Evolutionary conservation across 2,797 vertebrate species (phyloP).

Genomic region (Eleutherodactylus coqui): DNA sequence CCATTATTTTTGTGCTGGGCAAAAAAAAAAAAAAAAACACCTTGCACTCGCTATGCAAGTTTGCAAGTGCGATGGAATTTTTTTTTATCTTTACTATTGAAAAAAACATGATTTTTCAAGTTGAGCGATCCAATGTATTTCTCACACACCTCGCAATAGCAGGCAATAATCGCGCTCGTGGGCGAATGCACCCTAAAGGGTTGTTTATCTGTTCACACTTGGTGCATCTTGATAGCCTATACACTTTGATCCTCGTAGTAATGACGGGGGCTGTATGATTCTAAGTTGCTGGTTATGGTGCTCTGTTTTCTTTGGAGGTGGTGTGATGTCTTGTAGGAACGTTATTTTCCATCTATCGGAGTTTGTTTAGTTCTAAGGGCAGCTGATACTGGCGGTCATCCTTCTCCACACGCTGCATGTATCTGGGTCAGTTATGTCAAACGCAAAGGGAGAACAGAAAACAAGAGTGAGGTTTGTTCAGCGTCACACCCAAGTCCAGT

Average conservation of each 20-base stretch:
- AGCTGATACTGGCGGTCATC: not conserved
- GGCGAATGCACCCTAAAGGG: too few species aligned
- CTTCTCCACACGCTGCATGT: not conserved
- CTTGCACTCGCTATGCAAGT: too few species aligned
- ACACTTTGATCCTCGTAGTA: not conserved
- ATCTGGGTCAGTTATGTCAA: not conserved
- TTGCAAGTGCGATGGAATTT: too few species aligned
- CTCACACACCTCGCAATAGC: too few species aligned
- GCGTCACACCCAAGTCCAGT: not conserved
- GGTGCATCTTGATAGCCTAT: not conserved
- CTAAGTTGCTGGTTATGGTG: not conserved
- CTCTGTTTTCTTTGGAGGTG: not conserved
- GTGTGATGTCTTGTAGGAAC: not conserved
- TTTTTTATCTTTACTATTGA: too few species aligned
- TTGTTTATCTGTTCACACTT: not conserved
- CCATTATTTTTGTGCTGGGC: too few species aligned
- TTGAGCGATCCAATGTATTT: too few species aligned
- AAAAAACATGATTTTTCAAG: too few species aligned
- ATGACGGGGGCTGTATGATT: not conserved
- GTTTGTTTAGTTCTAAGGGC: not conserved
- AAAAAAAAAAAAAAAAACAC: too few species aligned
- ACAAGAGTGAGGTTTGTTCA: not conserved
- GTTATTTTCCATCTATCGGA: conserved; percentile 7
- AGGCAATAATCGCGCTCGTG: too few species aligned
- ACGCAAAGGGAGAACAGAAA: not conserved